Percentiles rank a stretch among this genome's conserved stretches.
These are phyloP conservation scores for Enteromius paludinosus DNA, from an alignment of 2,797 vertebrate species.

Conservation along the genomic window DNA sequence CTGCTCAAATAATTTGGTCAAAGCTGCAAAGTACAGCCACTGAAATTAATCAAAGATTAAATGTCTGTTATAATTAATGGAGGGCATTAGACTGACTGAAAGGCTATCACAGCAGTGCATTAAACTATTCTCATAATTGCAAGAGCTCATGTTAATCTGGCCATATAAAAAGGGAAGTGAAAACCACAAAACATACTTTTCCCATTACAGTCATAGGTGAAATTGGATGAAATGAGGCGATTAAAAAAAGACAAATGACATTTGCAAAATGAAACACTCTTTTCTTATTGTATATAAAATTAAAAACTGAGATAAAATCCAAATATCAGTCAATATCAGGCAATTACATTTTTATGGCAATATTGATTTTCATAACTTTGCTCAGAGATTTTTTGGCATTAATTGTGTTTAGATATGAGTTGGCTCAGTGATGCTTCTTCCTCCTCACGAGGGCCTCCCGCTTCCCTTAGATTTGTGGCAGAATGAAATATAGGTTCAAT, in stretches of 20 bases:
- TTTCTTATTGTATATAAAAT: too few species aligned
- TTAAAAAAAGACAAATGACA: not conserved
- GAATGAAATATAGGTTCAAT: slow-evolving; percentile 69
- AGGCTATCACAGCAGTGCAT: slow-evolving; percentile 62
- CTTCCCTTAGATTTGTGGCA: slow-evolving; percentile 55
- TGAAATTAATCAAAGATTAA: slow-evolving; percentile 67
- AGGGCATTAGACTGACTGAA: slow-evolving; percentile 62
- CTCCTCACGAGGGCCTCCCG: slow-evolving; percentile 49
- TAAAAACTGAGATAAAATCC: too few species aligned
- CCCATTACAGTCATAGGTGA: slow-evolving; percentile 6
- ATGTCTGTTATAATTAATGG: slow-evolving; percentile 65
- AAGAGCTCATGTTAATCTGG: slow-evolving; percentile 61
- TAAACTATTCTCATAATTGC: slow-evolving; percentile 68
- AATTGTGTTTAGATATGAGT: slow-evolving; percentile 50
- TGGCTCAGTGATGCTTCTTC: slow-evolving; percentile 55
- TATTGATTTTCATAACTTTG: slow-evolving; percentile 27
- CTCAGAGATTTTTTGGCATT: slow-evolving; percentile 21
- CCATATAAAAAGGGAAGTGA: slow-evolving; percentile 42
- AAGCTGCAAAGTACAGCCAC: slow-evolving; percentile 47
- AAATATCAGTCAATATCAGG: slow-evolving; percentile 19
- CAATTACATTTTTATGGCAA: slow-evolving; percentile 19
- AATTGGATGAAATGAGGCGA: not conserved
- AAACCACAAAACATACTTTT: not conserved
- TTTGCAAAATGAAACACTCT: not conserved
- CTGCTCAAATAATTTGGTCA: slow-evolving; percentile 10